These are phyloP conservation scores for Apoda limacodes DNA, from an alignment of 2,888 invertebrate species.

Conservation along the genomic window DNA sequence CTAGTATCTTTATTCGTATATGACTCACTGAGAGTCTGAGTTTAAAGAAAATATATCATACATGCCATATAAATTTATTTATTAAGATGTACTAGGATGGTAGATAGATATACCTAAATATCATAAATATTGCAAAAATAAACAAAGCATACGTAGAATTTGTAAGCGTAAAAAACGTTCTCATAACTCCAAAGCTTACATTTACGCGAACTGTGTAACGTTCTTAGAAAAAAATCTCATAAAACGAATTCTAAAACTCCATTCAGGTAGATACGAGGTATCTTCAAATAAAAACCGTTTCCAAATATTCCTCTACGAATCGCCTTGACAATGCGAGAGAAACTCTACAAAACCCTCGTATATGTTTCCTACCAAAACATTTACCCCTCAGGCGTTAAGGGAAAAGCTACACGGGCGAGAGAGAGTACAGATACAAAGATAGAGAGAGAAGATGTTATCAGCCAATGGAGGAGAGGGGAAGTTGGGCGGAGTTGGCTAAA, in stretches of 20 bases:
- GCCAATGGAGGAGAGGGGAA: constrained; percentile 39
- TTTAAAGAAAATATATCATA: no score
- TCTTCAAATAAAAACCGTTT: constrained; percentile 58
- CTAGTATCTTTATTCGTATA: no score
- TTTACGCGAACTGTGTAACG: not conserved
- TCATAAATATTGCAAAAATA: no score
- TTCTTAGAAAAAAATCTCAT: constrained; percentile 54
- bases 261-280: constrained; percentile 55
- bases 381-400: constrained; percentile 67
- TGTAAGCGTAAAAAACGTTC: no score
- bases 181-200: no score
- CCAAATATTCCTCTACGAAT: constrained; percentile 54
- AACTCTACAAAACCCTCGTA: constrained; percentile 63
- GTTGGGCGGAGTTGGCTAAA: constrained; percentile 54
- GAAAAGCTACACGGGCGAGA: constrained; percentile 53
- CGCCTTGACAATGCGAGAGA: constrained; percentile 53
- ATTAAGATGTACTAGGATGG: no score
- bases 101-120: no score
- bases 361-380: constrained; percentile 70
- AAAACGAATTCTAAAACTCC: constrained; percentile 63
- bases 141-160: no score
- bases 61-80: no score
- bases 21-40: no score
- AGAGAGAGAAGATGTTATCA: constrained; percentile 27
- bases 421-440: constrained; percentile 25